phyloP scores from a whole-genome alignment of 1,140 invertebrate genomes.

The Lasioglossum baleicum region DNA sequence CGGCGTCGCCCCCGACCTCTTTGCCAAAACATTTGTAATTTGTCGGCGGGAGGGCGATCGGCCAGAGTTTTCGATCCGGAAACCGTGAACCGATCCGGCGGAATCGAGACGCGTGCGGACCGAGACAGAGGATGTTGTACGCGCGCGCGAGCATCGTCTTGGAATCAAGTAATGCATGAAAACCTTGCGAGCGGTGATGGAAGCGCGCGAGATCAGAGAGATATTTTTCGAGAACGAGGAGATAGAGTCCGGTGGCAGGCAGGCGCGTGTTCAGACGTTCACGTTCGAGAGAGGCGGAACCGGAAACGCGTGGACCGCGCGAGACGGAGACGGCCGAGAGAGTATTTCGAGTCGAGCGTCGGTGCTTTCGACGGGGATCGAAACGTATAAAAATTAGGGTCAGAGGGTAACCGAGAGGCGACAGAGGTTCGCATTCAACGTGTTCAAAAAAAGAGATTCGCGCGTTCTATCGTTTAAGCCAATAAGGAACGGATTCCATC shows the following conservation, averaged over 20 bases:
- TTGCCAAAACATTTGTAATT: neutral
- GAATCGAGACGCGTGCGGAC: neutral
- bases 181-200: conserved; percentile 13
- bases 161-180: conserved; percentile 68
- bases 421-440: conserved; percentile 50
- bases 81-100: neutral
- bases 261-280: neutral
- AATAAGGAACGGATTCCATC: conserved; percentile 75
- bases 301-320: too few relatives aligned
- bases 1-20: neutral
- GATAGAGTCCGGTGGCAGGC: neutral
- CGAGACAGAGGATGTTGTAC: too few relatives aligned
- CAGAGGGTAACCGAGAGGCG: conserved; percentile 9
- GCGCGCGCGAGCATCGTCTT: conserved; percentile 3
- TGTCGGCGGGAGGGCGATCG: neutral
- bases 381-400: conserved; percentile 17
- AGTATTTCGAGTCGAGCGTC: conserved; percentile 43
- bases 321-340: neutral
- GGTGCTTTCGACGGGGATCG: conserved; percentile 41
- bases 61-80: neutral
- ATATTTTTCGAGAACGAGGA: conserved; percentile 46
- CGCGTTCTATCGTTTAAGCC: conserved; percentile 64
- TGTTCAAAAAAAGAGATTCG: conserved; percentile 53
- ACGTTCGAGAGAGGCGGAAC: neutral
- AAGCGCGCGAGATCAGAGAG: conserved; percentile 20